Evolutionary conservation across 2,888 invertebrate species (phyloP).

Genomic region (Frankliniella fusca): DNA sequence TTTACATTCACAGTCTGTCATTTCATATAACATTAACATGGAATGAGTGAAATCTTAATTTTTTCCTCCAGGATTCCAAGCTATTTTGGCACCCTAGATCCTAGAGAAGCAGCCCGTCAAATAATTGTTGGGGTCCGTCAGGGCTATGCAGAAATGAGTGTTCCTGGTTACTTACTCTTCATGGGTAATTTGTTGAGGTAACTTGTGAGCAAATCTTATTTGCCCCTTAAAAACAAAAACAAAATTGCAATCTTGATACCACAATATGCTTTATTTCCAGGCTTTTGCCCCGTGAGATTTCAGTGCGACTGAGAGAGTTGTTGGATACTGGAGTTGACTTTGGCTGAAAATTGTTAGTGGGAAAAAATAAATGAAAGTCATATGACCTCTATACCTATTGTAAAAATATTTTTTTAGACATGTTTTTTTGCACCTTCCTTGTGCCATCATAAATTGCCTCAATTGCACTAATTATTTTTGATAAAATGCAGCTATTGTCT

Average conservation of each 20-base stretch:
- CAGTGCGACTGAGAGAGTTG: conserved; percentile 57
- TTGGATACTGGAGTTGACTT: conserved; percentile 63
- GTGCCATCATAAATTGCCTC: no score
- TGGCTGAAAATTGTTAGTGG: conserved; percentile 42
- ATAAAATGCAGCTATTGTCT: no score
- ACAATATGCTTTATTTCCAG: conserved; percentile 41
- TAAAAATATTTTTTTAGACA: not conserved
- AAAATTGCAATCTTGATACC: not conserved
- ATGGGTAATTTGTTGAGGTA: conserved; percentile 55
- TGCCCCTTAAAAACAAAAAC: not conserved
- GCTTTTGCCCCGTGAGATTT: conserved; percentile 58
- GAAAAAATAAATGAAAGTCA: not conserved
- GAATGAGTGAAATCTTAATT: not conserved
- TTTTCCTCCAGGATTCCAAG: conserved; percentile 57
- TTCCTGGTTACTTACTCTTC: conserved; percentile 58
- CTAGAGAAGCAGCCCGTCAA: conserved; percentile 54
- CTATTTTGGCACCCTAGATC: conserved; percentile 61
- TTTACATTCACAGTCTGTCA: no score
- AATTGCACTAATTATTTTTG: no score
- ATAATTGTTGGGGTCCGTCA: conserved; percentile 60
- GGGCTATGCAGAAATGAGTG: conserved; percentile 59
- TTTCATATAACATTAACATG: no score
- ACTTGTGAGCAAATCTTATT: not conserved
- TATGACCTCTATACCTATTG: not conserved
- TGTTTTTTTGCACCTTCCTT: no score